Conservation (phyloP, 2,113 vertebrate species). For the Macquaria australasica region DNA sequence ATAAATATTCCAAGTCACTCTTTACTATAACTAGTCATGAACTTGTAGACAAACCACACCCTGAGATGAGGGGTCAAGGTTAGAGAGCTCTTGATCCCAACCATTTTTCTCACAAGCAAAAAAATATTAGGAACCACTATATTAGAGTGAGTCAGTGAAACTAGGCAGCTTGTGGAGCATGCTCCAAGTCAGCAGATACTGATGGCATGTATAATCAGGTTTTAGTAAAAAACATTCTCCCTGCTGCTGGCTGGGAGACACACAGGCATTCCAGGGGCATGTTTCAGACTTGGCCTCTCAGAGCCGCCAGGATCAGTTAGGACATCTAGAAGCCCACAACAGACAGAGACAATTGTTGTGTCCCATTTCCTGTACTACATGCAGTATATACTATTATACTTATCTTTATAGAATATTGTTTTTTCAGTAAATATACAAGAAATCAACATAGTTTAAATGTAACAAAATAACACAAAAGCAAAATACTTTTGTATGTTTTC, state of each 20-base stretch:
- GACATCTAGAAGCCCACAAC: neutral
- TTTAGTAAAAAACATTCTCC: neutral
- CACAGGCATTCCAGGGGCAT: slow-evolving; percentile 4
- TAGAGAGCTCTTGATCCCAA: neutral
- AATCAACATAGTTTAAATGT: neutral
- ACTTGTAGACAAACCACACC: neutral
- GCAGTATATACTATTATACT: neutral
- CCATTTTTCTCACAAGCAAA: neutral
- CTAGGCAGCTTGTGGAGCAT: neutral
- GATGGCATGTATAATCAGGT: neutral
- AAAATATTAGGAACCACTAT: neutral
- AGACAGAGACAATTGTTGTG: neutral
- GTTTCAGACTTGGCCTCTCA: slow-evolving; percentile 19
- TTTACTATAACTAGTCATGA: neutral
- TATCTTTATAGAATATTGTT: neutral
- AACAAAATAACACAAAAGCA: neutral
- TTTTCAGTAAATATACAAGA: neutral
- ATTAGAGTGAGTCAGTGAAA: neutral
- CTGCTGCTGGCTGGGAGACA: slow-evolving; percentile 1
- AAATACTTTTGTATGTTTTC: neutral
- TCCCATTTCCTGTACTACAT: neutral
- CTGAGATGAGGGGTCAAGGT: neutral
- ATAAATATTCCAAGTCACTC: neutral
- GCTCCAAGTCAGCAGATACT: neutral
- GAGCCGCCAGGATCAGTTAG: neutral